phyloP scores from a whole-genome alignment of 53 echinoderm and acorn worm species.

The Zoroaster sp. region DNA sequence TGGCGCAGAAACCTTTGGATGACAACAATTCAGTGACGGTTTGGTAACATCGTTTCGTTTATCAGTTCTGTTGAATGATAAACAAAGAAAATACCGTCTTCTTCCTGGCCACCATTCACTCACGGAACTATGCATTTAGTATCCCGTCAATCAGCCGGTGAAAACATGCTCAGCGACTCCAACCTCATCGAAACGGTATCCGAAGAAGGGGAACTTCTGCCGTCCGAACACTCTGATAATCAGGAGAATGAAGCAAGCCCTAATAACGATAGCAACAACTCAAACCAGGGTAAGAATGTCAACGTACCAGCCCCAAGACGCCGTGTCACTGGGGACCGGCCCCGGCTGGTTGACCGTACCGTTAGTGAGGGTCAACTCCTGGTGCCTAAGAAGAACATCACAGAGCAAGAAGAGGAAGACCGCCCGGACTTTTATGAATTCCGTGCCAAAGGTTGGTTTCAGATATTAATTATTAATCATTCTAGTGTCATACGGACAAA shows the following conservation, averaged over 20 bases:
- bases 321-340: constrained; percentile 66
- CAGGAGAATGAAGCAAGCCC: not conserved
- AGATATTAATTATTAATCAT: no score
- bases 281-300: constrained; percentile 50
- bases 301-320: constrained; percentile 59
- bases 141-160: not conserved
- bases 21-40: no score
- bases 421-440: constrained; percentile 91
- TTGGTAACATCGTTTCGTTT: no score
- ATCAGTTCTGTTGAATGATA: no score
- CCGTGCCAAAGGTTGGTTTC: constrained; percentile 79
- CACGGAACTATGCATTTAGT: not conserved
- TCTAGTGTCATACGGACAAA: no score
- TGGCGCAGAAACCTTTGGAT: no score
- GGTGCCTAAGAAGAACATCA: constrained; percentile 64
- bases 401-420: constrained; percentile 74
- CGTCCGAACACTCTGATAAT: not conserved
- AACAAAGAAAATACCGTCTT: no score
- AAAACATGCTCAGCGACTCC: constrained; percentile 66
- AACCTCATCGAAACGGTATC: constrained; percentile 70
- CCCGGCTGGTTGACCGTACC: constrained; percentile 82
- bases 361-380: constrained; percentile 89
- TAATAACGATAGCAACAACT: not conserved
- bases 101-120: no score
- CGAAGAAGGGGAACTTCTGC: constrained; percentile 41